These are phyloP conservation scores for Phrynosoma blainvillii DNA, from an alignment of 2,113 vertebrate species.

Conservation along the genomic window DNA sequence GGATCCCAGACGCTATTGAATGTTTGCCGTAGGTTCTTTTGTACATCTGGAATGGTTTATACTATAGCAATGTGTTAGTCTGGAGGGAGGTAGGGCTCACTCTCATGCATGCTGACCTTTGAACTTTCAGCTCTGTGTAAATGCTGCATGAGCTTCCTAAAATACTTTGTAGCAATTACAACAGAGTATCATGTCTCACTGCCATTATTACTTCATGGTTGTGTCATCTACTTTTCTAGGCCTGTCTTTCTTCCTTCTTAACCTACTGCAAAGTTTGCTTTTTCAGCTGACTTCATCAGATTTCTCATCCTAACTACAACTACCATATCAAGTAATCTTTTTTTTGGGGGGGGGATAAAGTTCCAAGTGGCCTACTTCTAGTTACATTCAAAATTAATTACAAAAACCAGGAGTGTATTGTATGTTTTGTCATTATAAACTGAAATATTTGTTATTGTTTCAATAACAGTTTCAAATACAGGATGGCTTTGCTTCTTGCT, in stretches of 20 bases:
- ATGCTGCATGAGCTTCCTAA: neutral
- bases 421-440: neutral
- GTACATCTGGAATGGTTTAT: slow-evolving; percentile 23
- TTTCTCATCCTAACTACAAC: neutral
- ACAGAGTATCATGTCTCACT: neutral
- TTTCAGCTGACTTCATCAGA: neutral
- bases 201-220: neutral
- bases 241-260: neutral
- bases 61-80: slow-evolving; percentile 17
- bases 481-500: neutral
- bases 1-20: neutral
- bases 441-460: neutral
- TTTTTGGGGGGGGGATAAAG: neutral
- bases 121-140: neutral
- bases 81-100: neutral
- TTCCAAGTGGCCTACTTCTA: neutral
- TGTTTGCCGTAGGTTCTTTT: neutral
- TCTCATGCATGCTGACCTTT: neutral
- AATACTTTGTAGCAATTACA: neutral
- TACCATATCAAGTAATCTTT: neutral
- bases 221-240: neutral
- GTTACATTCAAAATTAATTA: neutral
- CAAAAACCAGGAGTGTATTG: neutral
- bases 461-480: neutral
- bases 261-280: neutral